Evolutionary conservation across 2,888 invertebrate species (phyloP), one percentile per base, ranked within the genome.

Genomic region (Sminthurinus aureus): DNA sequence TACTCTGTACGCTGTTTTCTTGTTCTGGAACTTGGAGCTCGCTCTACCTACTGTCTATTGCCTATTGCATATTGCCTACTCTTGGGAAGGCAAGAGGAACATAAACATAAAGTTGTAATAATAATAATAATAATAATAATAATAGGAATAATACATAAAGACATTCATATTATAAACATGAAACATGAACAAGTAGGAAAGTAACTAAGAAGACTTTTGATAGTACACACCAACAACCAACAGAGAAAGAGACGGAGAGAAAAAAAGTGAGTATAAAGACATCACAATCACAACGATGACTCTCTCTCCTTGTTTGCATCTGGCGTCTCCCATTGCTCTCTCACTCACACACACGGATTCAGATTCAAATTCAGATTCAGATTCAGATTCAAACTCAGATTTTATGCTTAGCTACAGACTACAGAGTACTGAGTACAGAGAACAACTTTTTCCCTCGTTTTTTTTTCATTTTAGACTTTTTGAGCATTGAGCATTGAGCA

Each of bases 381-480:
- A 38, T 38, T 38, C 38, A 38, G 38, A 38, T 38, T 38, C 38
- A 38, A 6, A 1, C 38, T n/a, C 38, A 77, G 80, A 80, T 80
- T 81, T 64, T 81, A 38, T 81, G 75, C 74, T 81, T 83, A 79
- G 83, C 79, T 82, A 71, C 76, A n/a, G n/a, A n/a, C n/a, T n/a
- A n/a, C n/a, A n/a, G n/a, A n/a, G n/a, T n/a, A n/a, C n/a, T n/a
- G 79, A 79, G 84, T n/a, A 86, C 83, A 86, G 80, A 79, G 83
- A 87, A 86, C 87, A 84, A 87, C 85, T 86, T 87, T 38, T 87
- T 86, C 85, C 84, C 84, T 84, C 83, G 81, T 83, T 83, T 85
- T 82, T 82, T 85, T 85, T 84, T 83, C 85, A 84, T 86, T 86
- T 87, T 86, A 85, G 87, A 87, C 87, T 88, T 88, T 87, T 88